Base-by-base conservation (phyloP, 92 coral and sea anemone species). In the Porites lobata region DNA sequence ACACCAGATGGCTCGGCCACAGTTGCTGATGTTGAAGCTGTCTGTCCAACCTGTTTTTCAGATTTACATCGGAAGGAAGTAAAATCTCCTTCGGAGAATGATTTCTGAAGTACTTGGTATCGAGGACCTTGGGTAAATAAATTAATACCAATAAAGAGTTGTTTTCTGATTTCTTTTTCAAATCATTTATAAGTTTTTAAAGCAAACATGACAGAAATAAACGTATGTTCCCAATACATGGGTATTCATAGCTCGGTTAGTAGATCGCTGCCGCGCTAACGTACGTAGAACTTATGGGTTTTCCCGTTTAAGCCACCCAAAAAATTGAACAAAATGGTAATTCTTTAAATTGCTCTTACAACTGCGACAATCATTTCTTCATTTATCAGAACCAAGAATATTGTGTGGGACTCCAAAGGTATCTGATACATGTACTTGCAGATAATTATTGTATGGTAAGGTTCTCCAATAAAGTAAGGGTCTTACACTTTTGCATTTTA, bases 1-100 rank as follows among this genome's bases (percentile, higher is more conserved):
- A 9, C 89, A 65, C 64, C 56, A 62, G 89, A 29, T 26, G 72
- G 78, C 71, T 83, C 87, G 69, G 83, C 47, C 11, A 50, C 82
- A 65, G 75, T 85, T 15, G 83, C 74, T 85, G 61, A 38, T 50
- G 76, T 13, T 54, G 83, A 52, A 6, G 68, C 77, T 72, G 77
- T 72, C 56, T 29, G 54, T 72, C 77, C 77, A 72, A 38, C 56
- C 56, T 29, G 54, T 29, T 29, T 72, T 72, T 72, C 54, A 72
- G 32, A 29, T 29, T 29, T 29, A 29, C 2, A 29, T 29, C 32
- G 32, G 32, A 29, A 29, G 32, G 32, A 29, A 29, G 32, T 29
- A 29, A 29, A 29, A 29, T 29, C 32, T 29, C 32, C 32, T 29
- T 29, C 32, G 32, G 32, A 29, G 32, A 29, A 29, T 29, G 32